A percentile compares a stretch with the other conserved stretches of the same genome.
Conservation (phyloP, 1,140 invertebrate genomes). For the Dreissena rostriformis region DNA sequence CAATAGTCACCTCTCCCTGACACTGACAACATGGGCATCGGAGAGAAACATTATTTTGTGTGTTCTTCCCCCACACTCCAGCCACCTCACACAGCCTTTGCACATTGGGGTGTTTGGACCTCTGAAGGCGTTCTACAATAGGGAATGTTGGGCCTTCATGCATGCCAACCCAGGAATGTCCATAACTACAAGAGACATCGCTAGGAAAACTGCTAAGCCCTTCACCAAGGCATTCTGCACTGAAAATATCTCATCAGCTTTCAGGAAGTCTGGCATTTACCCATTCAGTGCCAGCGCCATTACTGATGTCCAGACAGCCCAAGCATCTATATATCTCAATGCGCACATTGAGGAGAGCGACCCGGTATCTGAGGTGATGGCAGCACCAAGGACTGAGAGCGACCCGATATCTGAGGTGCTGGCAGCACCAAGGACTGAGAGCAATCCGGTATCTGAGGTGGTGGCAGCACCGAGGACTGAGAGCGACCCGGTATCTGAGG, state of each 20-base stretch:
- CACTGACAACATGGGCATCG: constrained; percentile 40
- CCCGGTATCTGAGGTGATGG: too few species aligned
- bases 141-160: constrained; percentile 24
- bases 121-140: constrained; percentile 55
- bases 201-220: constrained; percentile 1
- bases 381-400: too few species aligned
- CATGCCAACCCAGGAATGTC: background rate
- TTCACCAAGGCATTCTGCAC: constrained; percentile 5
- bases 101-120: constrained; percentile 61
- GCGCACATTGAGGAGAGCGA: too few species aligned
- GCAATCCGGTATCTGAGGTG: too few species aligned
- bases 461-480: too few species aligned
- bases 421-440: too few species aligned
- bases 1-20: constrained; percentile 51
- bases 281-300: background rate
- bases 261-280: constrained; percentile 5
- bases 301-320: too few species aligned
- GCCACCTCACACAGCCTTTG: constrained; percentile 57
- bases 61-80: constrained; percentile 63
- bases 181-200: constrained; percentile 37
- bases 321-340: too few species aligned
- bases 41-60: constrained; percentile 57
- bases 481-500: too few species aligned
- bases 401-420: too few species aligned
- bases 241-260: background rate